Conservation (phyloP, 2,113 vertebrate species). For the Orthonyx spaldingii region DNA sequence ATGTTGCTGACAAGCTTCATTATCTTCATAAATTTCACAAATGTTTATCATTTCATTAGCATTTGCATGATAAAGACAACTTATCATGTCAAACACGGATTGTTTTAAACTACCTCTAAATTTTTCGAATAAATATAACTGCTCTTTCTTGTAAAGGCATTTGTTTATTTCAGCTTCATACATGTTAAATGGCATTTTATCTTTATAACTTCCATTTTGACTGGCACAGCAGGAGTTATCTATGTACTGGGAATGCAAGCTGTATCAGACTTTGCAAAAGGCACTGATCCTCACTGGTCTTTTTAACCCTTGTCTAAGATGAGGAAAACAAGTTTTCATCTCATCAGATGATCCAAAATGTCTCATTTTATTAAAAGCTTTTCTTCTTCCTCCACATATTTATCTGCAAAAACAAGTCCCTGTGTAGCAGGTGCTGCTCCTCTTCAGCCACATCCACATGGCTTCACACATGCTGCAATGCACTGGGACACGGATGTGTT, state of each 20-base stretch:
- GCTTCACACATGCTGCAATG: background rate
- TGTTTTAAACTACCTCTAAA: slow-evolving; percentile 58
- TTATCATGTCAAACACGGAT: slow-evolving; percentile 52
- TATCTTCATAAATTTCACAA: slow-evolving; percentile 64
- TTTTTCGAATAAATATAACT: slow-evolving; percentile 48
- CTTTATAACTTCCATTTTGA: background rate
- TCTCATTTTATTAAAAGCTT: background rate
- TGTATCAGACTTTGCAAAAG: background rate
- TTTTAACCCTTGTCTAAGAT: background rate
- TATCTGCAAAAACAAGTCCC: background rate
- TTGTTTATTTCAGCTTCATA: background rate
- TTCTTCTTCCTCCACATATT: background rate
- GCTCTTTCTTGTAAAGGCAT: slow-evolving; percentile 9
- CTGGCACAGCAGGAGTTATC: background rate
- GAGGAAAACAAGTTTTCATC: background rate
- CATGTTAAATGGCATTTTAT: background rate
- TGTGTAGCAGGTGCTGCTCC: background rate
- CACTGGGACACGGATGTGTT: background rate
- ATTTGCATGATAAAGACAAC: slow-evolving; percentile 62
- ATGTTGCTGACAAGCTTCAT: slow-evolving; percentile 40
- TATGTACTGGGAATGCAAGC: background rate
- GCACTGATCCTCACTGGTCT: background rate
- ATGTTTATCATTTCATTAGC: slow-evolving; percentile 72
- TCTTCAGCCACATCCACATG: fast-evolving
- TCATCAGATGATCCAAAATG: background rate